Evolutionary conservation across 2,797 vertebrate genomes (phyloP).

Genomic region (Hylomyscus alleni): DNA sequence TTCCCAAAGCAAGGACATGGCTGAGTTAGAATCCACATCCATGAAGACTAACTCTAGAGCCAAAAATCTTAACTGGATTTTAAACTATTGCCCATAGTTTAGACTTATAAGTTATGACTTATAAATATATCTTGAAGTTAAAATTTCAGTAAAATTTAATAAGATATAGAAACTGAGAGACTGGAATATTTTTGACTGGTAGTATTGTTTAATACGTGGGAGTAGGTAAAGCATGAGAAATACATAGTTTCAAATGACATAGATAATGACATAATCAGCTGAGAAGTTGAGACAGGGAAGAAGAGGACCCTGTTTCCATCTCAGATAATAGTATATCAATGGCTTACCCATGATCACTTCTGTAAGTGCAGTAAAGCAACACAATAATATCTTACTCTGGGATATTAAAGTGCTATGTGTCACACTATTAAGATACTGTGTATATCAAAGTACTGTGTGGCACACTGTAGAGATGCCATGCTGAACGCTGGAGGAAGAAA

Average conservation of each 20-base stretch:
- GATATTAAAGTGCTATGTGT: background rate
- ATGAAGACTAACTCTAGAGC: background rate
- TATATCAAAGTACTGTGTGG: background rate
- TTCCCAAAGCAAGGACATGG: background rate
- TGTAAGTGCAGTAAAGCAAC: background rate
- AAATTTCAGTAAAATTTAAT: constrained; percentile 40
- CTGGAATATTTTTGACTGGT: constrained; percentile 13
- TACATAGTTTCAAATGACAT: background rate
- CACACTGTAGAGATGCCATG: background rate
- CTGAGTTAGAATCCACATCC: background rate
- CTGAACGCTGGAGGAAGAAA: background rate
- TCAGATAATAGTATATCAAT: constrained; percentile 26
- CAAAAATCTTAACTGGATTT: background rate
- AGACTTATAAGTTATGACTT: background rate
- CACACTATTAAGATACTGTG: background rate
- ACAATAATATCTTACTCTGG: background rate
- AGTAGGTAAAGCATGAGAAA: constrained; percentile 13
- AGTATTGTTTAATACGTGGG: constrained; percentile 12
- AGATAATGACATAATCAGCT: background rate
- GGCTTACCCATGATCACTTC: background rate
- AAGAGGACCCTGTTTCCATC: background rate
- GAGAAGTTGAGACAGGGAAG: constrained; percentile 7
- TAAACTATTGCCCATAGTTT: constrained; percentile 7
- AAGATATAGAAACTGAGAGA: constrained; percentile 40
- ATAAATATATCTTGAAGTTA: constrained; percentile 22